Evolutionary conservation across 2,888 invertebrate species (phyloP).

Genomic region (Ophioninae sp.): DNA sequence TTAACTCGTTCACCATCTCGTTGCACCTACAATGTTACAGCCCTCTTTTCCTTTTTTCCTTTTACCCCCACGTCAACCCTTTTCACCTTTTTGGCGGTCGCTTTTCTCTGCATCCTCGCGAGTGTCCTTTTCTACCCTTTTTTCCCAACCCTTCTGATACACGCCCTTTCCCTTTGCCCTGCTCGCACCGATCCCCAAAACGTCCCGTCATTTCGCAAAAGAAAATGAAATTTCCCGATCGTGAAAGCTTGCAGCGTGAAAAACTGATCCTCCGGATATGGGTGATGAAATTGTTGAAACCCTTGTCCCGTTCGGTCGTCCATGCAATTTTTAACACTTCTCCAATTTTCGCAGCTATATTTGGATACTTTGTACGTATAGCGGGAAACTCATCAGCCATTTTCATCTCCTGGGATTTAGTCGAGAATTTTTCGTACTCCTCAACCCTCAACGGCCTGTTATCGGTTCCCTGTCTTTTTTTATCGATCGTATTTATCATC

Average conservation of each 20-base stretch:
- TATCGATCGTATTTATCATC: neutral
- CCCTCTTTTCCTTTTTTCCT: conserved; percentile 13
- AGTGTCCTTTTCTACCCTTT: conserved; percentile 1
- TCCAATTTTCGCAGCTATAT: neutral
- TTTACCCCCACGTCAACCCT: neutral
- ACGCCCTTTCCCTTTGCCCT: too few relatives aligned
- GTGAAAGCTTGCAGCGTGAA: conserved; percentile 8
- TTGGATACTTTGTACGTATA: neutral
- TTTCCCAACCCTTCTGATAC: neutral
- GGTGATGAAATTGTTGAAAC: conserved; percentile 32
- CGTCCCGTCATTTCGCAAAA: conserved; percentile 17
- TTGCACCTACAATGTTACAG: conserved; percentile 31
- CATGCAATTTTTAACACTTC: conserved; percentile 20
- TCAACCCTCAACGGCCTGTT: neutral
- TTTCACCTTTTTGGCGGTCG: neutral
- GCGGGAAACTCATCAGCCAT: neutral
- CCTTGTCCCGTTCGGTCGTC: conserved; percentile 2
- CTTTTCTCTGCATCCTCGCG: neutral
- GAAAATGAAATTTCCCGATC: conserved; percentile 20
- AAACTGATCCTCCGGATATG: conserved; percentile 30
- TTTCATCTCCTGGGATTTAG: neutral
- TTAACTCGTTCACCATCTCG: conserved; percentile 52
- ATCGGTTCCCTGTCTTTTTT: neutral
- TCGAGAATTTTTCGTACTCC: neutral
- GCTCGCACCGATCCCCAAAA: neutral